Evolutionary conservation across 2,888 invertebrate genomes (phyloP).

Genomic region (Pterostichus madidus): DNA sequence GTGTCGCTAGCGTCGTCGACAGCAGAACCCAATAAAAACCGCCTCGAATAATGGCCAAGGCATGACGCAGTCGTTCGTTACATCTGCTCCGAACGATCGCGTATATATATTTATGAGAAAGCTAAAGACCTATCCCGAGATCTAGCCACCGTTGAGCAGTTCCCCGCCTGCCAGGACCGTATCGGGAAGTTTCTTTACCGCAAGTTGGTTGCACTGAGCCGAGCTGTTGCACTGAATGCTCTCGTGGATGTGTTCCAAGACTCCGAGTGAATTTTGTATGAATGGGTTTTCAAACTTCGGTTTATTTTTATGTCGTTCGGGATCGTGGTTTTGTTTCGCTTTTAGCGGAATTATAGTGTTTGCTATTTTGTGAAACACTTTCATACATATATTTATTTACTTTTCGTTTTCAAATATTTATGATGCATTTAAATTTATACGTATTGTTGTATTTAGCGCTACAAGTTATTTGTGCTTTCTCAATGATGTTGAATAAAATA

Average conservation of each 20-base stretch:
- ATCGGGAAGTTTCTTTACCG: background rate
- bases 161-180: background rate
- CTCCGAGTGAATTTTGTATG: conserved; percentile 50
- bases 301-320: conserved; percentile 51
- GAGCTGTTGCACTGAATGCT: conserved; percentile 41
- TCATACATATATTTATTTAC: conserved; percentile 36
- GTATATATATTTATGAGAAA: conserved; percentile 74
- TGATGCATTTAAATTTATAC: background rate
- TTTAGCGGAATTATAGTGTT: conserved; percentile 44
- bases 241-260: conserved; percentile 29
- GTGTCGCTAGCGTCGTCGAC: conserved; percentile 44
- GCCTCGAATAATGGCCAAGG: conserved; percentile 73
- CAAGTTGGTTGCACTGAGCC: conserved; percentile 20
- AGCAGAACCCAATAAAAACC: conserved; percentile 72
- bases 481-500: too few relatives aligned
- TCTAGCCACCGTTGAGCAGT: conserved; percentile 17
- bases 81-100: conserved; percentile 74
- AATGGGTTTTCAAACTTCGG: conserved; percentile 50
- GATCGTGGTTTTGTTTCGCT: conserved; percentile 56
- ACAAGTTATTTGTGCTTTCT: too few relatives aligned
- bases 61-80: conserved; percentile 75
- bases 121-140: conserved; percentile 62
- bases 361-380: conserved; percentile 29
- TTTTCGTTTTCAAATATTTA: too few relatives aligned
- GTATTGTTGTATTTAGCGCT: too few relatives aligned